phyloP scores from a whole-genome alignment of 2,113 vertebrate species.

The Corythornis vintsioides region DNA sequence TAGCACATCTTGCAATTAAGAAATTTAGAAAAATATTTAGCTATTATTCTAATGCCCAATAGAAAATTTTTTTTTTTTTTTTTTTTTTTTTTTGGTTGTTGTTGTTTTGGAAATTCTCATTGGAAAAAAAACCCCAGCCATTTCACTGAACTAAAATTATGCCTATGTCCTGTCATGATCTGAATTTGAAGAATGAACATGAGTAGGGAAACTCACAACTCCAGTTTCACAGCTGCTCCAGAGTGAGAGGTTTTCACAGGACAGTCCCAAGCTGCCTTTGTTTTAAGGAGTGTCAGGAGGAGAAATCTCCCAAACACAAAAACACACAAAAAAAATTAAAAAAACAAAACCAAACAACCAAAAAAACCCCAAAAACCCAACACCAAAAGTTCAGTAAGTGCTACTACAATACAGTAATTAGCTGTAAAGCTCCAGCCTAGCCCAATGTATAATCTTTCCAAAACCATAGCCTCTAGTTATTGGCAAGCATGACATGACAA shows the following conservation, averaged over 20 bases:
- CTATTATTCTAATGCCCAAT: not conserved
- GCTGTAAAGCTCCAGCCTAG: not conserved
- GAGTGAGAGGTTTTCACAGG: not conserved
- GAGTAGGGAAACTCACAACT: not conserved
- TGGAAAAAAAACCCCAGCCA: not conserved
- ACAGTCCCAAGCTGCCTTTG: not conserved
- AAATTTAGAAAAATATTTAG: not conserved
- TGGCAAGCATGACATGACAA: not conserved
- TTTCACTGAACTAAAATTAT: not conserved
- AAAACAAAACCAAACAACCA: not conserved
- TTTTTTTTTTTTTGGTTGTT: too few species aligned
- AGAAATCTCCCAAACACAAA: not conserved
- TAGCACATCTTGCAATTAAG: not conserved
- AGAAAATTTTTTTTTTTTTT: not conserved
- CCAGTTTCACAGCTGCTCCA: not conserved
- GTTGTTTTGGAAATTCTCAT: not conserved
- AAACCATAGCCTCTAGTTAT: not conserved
- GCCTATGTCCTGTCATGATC: not conserved
- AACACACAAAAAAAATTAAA: not conserved
- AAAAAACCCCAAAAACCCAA: not conserved
- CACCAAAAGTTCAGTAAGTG: not conserved
- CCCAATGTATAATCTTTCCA: not conserved
- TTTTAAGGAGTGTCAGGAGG: not conserved
- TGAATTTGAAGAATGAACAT: not conserved
- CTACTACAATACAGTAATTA: not conserved